A percentile compares a stretch with the other conserved stretches of the same genome.
phyloP scores from a whole-genome alignment of 2,888 invertebrate genomes.

The Brenthis daphne region DNA sequence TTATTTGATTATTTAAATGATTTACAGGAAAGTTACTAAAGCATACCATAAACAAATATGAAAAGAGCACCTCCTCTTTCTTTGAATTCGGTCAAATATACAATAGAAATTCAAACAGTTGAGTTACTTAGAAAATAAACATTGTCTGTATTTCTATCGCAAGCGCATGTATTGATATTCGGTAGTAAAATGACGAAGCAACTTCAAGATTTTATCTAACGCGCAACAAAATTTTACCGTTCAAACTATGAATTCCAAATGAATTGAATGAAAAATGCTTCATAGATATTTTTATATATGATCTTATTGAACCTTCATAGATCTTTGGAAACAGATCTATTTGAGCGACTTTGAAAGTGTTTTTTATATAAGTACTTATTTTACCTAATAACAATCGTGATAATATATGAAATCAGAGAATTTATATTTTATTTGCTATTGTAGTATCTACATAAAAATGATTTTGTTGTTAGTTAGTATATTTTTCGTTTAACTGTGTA shows the following conservation, averaged over 20 bases:
- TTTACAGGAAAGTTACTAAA: too few species aligned
- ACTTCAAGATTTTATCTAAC: constrained; percentile 55
- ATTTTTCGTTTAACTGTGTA: too few species aligned
- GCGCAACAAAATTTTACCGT: constrained; percentile 60
- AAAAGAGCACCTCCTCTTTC: too few species aligned
- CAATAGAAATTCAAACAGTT: not conserved
- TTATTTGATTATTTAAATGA: too few species aligned
- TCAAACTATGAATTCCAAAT: constrained; percentile 46
- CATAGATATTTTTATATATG: constrained; percentile 34
- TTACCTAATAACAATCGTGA: too few species aligned
- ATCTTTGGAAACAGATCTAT: constrained; percentile 19
- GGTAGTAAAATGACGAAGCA: constrained; percentile 56
- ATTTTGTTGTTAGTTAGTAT: too few species aligned
- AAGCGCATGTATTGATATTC: constrained; percentile 44
- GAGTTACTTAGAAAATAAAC: constrained; percentile 1
- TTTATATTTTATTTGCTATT: too few species aligned
- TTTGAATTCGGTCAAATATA: too few species aligned
- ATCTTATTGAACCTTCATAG: not conserved
- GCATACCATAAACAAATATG: too few species aligned
- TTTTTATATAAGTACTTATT: too few species aligned
- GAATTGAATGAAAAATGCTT: constrained; percentile 39
- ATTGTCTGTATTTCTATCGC: constrained; percentile 22
- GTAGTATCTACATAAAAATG: too few species aligned
- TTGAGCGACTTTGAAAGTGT: not conserved
- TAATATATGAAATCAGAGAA: too few species aligned